Evolutionary conservation across 2,797 vertebrate species (phyloP).

Genomic region (Petrocephalus sullivani): DNA sequence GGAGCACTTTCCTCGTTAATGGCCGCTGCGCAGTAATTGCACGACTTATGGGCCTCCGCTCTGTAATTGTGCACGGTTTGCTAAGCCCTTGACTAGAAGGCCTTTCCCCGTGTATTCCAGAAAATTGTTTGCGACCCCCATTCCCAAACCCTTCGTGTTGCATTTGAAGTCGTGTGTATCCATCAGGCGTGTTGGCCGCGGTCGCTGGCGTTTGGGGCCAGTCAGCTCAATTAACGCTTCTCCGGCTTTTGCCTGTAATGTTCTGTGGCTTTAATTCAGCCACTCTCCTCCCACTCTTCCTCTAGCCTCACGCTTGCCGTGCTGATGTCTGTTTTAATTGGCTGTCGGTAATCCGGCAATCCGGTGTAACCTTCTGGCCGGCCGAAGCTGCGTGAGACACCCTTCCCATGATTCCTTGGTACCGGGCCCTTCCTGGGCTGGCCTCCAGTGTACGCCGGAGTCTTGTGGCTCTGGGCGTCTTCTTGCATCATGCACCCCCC

Average conservation of each 20-base stretch:
- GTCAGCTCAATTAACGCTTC: neutral
- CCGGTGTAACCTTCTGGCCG: neutral
- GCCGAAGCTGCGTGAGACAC: neutral
- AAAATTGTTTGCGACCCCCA: neutral
- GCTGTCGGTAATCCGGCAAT: neutral
- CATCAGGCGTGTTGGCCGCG: neutral
- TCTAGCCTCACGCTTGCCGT: too few relatives aligned
- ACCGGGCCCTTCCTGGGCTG: neutral
- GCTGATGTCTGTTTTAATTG: neutral
- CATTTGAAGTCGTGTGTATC: neutral
- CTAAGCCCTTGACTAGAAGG: neutral
- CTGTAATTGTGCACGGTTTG: neutral
- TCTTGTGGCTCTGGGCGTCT: neutral
- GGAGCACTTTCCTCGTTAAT: neutral
- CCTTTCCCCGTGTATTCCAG: neutral
- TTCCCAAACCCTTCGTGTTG: neutral
- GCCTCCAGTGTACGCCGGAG: neutral
- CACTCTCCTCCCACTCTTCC: neutral
- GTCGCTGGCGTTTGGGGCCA: neutral
- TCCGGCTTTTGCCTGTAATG: neutral
- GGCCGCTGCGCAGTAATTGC: neutral
- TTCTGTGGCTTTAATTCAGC: neutral
- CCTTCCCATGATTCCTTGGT: neutral
- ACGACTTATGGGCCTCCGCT: neutral
- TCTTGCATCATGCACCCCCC: neutral